These are phyloP conservation scores for Gambelia wislizenii DNA, from an alignment of 2,797 vertebrate genomes.

Conservation along the genomic window DNA sequence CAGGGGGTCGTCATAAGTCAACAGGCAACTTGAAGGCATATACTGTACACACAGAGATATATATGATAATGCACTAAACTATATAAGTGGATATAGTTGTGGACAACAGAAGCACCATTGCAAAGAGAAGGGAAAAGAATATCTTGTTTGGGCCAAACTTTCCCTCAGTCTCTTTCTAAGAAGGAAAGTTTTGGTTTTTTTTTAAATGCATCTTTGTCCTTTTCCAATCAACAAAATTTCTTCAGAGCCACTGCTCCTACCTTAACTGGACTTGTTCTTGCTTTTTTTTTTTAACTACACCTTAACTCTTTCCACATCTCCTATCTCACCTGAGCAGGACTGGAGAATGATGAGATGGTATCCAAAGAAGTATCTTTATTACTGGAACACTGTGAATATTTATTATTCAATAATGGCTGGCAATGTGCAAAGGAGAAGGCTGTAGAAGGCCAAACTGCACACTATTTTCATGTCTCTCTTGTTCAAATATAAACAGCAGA, in stretches of 20 bases:
- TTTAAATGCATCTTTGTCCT: not conserved
- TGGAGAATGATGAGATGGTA: not conserved
- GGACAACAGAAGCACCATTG: not conserved
- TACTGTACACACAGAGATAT: no score
- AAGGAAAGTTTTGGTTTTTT: not conserved
- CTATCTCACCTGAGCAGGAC: not conserved
- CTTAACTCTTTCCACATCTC: not conserved
- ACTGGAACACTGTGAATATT: not conserved
- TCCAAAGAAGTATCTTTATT: not conserved
- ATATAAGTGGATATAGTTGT: not conserved
- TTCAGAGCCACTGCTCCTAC: not conserved
- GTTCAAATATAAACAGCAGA: not conserved
- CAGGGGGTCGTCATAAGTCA: no score
- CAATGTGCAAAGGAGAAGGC: not conserved
- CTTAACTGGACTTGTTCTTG: not conserved
- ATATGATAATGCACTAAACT: not conserved
- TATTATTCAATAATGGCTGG: not conserved
- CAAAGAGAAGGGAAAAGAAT: not conserved
- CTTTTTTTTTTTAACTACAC: not conserved
- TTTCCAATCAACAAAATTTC: not conserved
- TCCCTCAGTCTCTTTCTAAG: not conserved
- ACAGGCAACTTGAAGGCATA: no score
- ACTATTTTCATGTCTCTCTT: not conserved
- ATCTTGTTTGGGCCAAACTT: not conserved
- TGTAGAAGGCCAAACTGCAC: not conserved